These are phyloP conservation scores for Etheostoma perlongum DNA, from an alignment of 2,797 vertebrate species.

Conservation along the genomic window DNA sequence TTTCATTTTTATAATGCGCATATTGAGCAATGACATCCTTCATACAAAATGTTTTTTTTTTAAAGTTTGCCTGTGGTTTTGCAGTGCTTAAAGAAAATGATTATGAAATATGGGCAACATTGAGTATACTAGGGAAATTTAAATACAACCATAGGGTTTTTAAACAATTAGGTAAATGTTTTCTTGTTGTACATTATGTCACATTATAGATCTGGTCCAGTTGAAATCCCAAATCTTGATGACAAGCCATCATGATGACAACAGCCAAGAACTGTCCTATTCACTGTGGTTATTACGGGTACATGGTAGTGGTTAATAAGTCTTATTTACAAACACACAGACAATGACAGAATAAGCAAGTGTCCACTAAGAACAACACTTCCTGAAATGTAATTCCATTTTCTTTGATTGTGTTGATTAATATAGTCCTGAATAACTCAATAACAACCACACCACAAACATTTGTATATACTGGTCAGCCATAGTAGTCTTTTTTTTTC, in stretches of 20 bases:
- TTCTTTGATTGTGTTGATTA: conserved; percentile 93
- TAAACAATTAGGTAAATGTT: conserved; percentile 80
- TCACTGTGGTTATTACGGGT: conserved; percentile 93
- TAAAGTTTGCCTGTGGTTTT: conserved; percentile 72
- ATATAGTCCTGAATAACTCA: conserved; percentile 95
- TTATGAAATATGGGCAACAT: conserved; percentile 70
- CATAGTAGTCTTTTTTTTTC: conserved; percentile 77
- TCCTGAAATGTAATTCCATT: conserved; percentile 90
- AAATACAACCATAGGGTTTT: conserved; percentile 76
- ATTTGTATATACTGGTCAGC: conserved; percentile 92
- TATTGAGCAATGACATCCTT: conserved; percentile 86
- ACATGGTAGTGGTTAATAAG: conserved; percentile 96
- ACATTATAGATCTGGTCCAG: conserved; percentile 83
- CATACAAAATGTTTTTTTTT: conserved; percentile 81
- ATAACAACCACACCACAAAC: conserved; percentile 94
- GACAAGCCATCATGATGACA: conserved; percentile 77
- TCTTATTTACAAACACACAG: conserved; percentile 99
- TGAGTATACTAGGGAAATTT: conserved; percentile 65
- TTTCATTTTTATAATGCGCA: conserved; percentile 84
- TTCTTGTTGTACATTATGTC: conserved; percentile 83
- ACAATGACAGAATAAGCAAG: conserved; percentile 95
- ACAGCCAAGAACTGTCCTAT: conserved; percentile 88
- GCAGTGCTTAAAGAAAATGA: conserved; percentile 66
- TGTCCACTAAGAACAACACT: conserved; percentile 96
- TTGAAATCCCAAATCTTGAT: conserved; percentile 55